Evolutionary conservation across 1,140 invertebrate genomes (phyloP), one percentile per base, ranked within the genome.

Genomic region (Bathynomus jamesi): DNA sequence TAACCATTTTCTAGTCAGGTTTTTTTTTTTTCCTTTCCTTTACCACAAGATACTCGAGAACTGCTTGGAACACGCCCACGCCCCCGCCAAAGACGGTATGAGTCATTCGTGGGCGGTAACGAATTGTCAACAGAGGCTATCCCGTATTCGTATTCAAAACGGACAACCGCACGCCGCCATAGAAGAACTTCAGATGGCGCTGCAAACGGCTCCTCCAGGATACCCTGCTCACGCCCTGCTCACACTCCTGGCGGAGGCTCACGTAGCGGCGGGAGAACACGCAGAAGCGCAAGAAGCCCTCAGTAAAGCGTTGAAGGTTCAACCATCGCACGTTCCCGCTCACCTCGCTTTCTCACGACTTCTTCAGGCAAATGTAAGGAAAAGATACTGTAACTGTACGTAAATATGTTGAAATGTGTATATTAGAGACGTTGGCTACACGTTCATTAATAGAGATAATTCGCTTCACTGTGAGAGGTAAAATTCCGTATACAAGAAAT

Each of bases 281-380:
- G 86, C 86, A 17, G 88, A 92, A 79, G 94, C 93, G n/a, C 92
- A 95, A 79, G 83, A 87, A 66, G 93, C 90, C 87, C 92, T 93
- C 82, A 85, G 87, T 40, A 89, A 91, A 67, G 92, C 92, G 4
- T 81, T 95, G 25, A 86, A 88, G 62, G 85, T 87, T 61, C 91
- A 94, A 82, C 91, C 92, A 30, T 89, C 93, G 80, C 91, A 95
- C 81, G 88, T 93, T 66, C 91, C 91, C 24, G 92, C 93, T 61
- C 91, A 96, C 82, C 86, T 96, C 68, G 94, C 92, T 61, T 93
- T 95, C 80, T 94, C 92, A 61, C 93, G 94, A 83, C 88, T 95
- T 69, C 84, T 94, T 24, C 90, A 92, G 61, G 89, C 89, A 84
- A 93, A 94, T 87, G 94, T 95, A 86, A 89, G 89, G 86, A 10